These are phyloP conservation scores for Sarcophaga subvicina DNA, from an alignment of 2,888 invertebrate genomes.

Conservation along the genomic window DNA sequence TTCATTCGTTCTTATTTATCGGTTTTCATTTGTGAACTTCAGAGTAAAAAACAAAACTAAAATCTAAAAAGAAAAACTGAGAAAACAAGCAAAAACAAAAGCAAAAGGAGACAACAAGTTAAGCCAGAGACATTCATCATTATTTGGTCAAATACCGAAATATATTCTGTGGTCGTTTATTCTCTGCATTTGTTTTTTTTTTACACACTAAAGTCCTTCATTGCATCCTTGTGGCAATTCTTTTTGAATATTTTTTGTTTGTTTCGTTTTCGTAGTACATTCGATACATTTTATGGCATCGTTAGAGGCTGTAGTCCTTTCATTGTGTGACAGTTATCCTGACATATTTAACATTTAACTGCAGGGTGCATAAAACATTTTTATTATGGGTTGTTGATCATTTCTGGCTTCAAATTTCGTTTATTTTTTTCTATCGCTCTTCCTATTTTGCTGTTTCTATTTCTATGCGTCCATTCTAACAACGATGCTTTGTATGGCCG, in stretches of 20 bases:
- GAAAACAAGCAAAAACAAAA: slow-evolving; percentile 10
- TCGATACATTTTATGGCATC: background rate
- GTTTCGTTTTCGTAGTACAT: background rate
- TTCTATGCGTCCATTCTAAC: background rate
- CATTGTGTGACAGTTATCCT: slow-evolving; percentile 69
- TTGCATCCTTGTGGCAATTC: background rate
- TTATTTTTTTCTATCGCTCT: background rate
- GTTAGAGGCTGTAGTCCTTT: slow-evolving; percentile 36
- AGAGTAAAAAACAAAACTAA: background rate
- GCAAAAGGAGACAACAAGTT: slow-evolving; percentile 25
- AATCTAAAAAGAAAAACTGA: background rate
- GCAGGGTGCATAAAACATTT: slow-evolving; percentile 64
- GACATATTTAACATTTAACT: slow-evolving; percentile 71
- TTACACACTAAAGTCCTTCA: background rate
- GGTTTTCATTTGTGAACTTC: background rate
- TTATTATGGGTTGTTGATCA: slow-evolving; percentile 61
- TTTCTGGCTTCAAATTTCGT: slow-evolving; percentile 40
- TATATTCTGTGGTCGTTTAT: slow-evolving; percentile 63
- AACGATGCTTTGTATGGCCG: slow-evolving; percentile 18
- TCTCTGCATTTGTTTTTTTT: background rate
- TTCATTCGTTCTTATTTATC: slow-evolving; percentile 12
- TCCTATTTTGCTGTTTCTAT: background rate
- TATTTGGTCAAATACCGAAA: slow-evolving; percentile 58
- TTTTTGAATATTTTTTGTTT: background rate
- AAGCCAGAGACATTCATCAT: slow-evolving; percentile 63